Percentiles rank a stretch among this genome's conserved stretches.
phyloP scores from a whole-genome alignment of 1,140 invertebrate genomes.

The Belonocnema kinseyi region DNA sequence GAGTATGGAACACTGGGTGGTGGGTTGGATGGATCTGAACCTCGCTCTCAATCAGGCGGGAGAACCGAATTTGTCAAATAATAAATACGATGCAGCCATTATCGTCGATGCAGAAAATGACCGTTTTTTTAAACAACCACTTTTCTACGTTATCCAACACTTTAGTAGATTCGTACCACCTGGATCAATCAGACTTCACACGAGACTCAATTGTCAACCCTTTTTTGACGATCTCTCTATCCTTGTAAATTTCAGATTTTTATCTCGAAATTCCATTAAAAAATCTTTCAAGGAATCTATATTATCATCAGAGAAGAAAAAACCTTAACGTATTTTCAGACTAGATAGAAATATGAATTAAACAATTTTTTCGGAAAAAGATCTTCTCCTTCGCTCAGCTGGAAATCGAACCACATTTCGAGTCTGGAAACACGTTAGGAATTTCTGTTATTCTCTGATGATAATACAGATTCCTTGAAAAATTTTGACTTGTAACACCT shows the following conservation, averaged over 20 bases:
- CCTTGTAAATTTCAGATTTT: background rate
- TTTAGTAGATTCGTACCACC: constrained; percentile 2
- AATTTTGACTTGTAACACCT: too few species aligned
- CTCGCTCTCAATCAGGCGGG: background rate
- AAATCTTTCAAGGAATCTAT: too few species aligned
- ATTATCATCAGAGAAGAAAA: too few species aligned
- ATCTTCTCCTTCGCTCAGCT: too few species aligned
- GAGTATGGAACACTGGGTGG: background rate
- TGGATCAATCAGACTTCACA: constrained; percentile 1
- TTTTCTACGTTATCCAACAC: background rate
- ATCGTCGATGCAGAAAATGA: background rate
- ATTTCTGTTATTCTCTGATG: too few species aligned
- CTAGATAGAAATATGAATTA: too few species aligned
- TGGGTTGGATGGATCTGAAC: constrained; percentile 10
- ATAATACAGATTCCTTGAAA: too few species aligned
- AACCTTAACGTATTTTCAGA: too few species aligned
- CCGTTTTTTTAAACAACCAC: background rate
- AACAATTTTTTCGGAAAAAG: too few species aligned
- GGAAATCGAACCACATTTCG: too few species aligned
- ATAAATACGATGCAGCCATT: background rate
- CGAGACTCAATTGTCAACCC: background rate
- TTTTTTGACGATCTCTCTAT: background rate
- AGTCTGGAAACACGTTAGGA: too few species aligned
- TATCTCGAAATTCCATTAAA: background rate
- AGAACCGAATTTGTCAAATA: background rate